Evolutionary conservation across 2,888 invertebrate species (phyloP), one percentile per base, ranked within the genome.

Genomic region (Cyclophora albipunctata): DNA sequence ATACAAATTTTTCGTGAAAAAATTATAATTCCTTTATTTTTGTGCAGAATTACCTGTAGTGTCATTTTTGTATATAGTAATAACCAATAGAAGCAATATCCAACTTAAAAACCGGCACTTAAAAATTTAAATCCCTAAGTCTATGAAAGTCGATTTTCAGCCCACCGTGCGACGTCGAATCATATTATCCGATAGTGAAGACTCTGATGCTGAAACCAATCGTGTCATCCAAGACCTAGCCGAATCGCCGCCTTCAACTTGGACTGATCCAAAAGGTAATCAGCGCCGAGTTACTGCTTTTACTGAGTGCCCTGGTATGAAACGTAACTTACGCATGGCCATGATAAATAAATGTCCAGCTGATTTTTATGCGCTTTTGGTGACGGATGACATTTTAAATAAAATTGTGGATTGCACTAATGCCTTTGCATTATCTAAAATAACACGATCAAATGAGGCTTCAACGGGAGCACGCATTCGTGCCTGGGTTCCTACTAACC

Each of bases 231-330:
- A 57, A 45, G 53, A 54, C 52, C 7, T 41, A 41, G 20, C 20
- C 41, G 54, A 55, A 45, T 5, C 52, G 45, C 42, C 52, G 53
- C 55, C 45, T 53, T 20, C 20, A 20, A 20, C 20, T 20, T 20
- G 20, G 20, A 20, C 20, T 20, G 20, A 20, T 20, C 20, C 20
- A 20, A 20, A 20, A 20, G 20, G 20, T 20, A 20, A 34, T 53
- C 55, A 40, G 53, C 51, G 46, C 57, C 57, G 59, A 54, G 55
- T 63, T 40, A 64, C 63, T 55, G 47, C 63, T 40, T 64, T 59
- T 54, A 64, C 63, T 52, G 61, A 62, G 57, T 51, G 54, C 57
- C 48, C 45, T 54, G 61, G 60, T 50, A 56, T 59, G 57, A 55
- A 57, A 33, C 5, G 55, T 50, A 50, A 50, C 58, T 47, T 55